A percentile compares a stretch with the other conserved stretches of the same genome.
These are phyloP conservation scores for Catalaphyllia jardinei DNA, from an alignment of 64 coral and sea anemone genomes.

Conservation along the genomic window DNA sequence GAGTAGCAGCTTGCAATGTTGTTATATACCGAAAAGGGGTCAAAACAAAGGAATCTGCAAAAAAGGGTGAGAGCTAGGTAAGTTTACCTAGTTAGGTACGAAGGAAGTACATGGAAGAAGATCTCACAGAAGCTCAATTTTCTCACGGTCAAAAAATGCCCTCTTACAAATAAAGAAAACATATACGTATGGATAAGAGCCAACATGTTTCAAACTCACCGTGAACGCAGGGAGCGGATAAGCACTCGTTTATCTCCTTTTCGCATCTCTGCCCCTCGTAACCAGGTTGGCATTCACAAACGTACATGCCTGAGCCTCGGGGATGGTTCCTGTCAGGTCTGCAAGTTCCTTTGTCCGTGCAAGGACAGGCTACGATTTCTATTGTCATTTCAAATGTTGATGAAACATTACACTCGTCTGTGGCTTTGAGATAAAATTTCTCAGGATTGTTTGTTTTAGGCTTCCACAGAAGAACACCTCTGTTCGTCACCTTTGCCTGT, in stretches of 20 bases:
- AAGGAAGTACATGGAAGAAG: too few species aligned
- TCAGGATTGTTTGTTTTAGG: neutral
- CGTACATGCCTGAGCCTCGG: conserved; percentile 28
- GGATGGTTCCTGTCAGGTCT: conserved; percentile 21
- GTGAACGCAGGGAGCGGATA: neutral
- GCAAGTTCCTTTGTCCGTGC: conserved; percentile 31
- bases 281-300: conserved; percentile 18
- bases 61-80: too few species aligned
- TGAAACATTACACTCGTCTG: conserved; percentile 65
- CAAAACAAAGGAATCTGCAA: too few species aligned
- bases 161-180: too few species aligned
- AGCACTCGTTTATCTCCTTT: neutral
- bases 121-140: too few species aligned
- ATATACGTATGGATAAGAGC: too few species aligned
- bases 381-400: conserved; percentile 50
- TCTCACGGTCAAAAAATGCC: too few species aligned
- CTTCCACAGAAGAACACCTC: conserved; percentile 34
- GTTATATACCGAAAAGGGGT: too few species aligned
- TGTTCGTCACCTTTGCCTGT: neutral
- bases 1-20: too few species aligned
- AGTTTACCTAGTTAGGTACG: too few species aligned
- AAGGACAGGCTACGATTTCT: conserved; percentile 21
- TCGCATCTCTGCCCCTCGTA: conserved; percentile 7
- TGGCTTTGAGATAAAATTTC: conserved; percentile 58
- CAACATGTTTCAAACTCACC: neutral